Conservation (phyloP, 2,888 invertebrate species). For the Marasmarcha lunaedactyla region DNA sequence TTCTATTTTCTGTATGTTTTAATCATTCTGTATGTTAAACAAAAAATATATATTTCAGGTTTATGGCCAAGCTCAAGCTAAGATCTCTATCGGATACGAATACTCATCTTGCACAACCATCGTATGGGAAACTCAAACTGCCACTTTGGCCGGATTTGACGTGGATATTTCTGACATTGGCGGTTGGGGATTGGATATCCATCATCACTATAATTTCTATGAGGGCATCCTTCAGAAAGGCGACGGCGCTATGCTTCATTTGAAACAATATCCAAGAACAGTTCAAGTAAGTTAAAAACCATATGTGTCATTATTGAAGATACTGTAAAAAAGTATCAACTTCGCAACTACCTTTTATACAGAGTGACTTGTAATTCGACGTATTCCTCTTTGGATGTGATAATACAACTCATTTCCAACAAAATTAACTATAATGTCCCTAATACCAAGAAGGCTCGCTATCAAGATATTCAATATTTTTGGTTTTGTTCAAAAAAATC, state of each 20-base stretch:
- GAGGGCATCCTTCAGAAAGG: conserved; percentile 98
- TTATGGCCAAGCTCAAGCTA: conserved; percentile 88
- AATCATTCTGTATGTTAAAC: background rate
- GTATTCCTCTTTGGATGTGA: too few species aligned
- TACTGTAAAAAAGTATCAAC: too few species aligned
- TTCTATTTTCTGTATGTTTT: background rate
- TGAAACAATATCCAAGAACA: conserved; percentile 91
- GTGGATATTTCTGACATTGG: conserved; percentile 97
- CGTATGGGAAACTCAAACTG: conserved; percentile 96
- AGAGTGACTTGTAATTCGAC: too few species aligned
- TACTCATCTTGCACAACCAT: conserved; percentile 88
- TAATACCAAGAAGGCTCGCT: too few species aligned
- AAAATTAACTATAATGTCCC: too few species aligned
- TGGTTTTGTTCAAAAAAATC: too few species aligned
- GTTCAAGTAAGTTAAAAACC: conserved; percentile 73
- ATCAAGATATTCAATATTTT: too few species aligned
- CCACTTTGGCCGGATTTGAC: conserved; percentile 94
- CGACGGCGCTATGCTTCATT: conserved; percentile 93
- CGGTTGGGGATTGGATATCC: conserved; percentile 97
- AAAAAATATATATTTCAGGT: conserved; percentile 37
- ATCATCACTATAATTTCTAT: conserved; percentile 98
- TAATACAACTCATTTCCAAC: too few species aligned
- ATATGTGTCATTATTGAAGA: too few species aligned
- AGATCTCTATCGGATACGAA: conserved; percentile 94
- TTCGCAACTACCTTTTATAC: too few species aligned